phyloP scores from a whole-genome alignment of 2,888 invertebrate species.

The Cactoblastis cactorum region DNA sequence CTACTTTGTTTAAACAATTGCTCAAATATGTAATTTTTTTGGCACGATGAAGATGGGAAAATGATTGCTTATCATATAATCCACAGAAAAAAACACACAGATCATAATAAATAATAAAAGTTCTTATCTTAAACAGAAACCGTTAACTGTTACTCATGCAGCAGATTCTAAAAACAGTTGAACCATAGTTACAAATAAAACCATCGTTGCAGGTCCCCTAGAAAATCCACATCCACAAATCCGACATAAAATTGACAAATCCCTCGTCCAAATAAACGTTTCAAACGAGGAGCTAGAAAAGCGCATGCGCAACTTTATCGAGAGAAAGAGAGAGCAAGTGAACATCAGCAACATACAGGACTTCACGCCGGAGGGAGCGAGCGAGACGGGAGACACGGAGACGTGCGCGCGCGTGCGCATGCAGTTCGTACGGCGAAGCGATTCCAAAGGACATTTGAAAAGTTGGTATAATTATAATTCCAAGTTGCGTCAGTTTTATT shows the following conservation, averaged over 20 bases:
- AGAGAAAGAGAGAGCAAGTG: conserved; percentile 85
- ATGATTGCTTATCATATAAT: no score
- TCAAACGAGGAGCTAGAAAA: conserved; percentile 81
- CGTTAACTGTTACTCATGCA: no score
- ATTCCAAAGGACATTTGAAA: conserved; percentile 89
- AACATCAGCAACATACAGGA: conserved; percentile 87
- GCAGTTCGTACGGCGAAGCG: conserved; percentile 83
- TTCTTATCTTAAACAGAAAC: no score
- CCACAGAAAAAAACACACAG: no score
- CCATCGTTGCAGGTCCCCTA: conserved; percentile 22
- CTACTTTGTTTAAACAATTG: no score
- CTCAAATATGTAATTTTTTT: no score
- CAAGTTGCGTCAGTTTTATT: no score
- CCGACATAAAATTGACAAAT: conserved; percentile 41
- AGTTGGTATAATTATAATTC: no score
- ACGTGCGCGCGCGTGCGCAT: conserved; percentile 89
- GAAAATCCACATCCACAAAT: conserved; percentile 23
- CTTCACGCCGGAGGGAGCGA: conserved; percentile 77
- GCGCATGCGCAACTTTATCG: conserved; percentile 86
- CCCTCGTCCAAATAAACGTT: conserved; percentile 84
- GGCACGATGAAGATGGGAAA: no score
- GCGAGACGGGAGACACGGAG: conserved; percentile 62
- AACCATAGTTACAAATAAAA: background rate
- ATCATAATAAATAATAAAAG: no score
- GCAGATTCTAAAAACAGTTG: background rate